Base-by-base conservation (phyloP, 1,140 invertebrate genomes). In the Aradophagus sp. region DNA sequence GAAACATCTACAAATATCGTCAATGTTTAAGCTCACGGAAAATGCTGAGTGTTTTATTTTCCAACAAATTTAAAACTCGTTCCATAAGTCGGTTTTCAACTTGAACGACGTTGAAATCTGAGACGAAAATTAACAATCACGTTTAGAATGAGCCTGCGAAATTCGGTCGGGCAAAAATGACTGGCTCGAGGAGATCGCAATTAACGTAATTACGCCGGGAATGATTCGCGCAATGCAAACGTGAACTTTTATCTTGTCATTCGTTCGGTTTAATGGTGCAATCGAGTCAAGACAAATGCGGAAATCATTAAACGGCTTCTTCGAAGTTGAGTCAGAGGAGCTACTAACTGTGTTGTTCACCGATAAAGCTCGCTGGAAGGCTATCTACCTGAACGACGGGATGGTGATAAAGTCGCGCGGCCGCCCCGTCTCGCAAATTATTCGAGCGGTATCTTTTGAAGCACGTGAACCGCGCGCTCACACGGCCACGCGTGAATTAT, bases 381-480 rank as follows among this genome's bases (percentile, higher is more conserved):
- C 59, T 71, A 71, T 65, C 68, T 71, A 65, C 59, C 44, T 38
- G 42, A 55, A 47, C 39, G 59, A 61, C 53, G 53, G 20, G 59
- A 61, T 48, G 53, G 20, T 58, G 67, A 70, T 62, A 74, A 73
- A 74, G 61, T 50, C 50, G 42, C 52, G 36, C 61, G 16, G 71
- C 58, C 53, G 59, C 31, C 50, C 31, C 62, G 53, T 65, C 59
- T 69, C 61, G 69, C 55, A 73, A 73, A 69, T 73, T 69, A 73
- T 75, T 56, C 15, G 35, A 6, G 67, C 73, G 69, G 70, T 68
- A 58, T 68, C 52, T 61, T 75, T 75, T 75, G 73, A 59, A 27
- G 26, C 26, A 52, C 20, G 31, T 31, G 41, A 45, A 45, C 48
- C 34, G 4, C 48, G 5, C 47, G 29, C 35, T n/a, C 55, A 31